These are phyloP conservation scores for Morus bassanus DNA, from an alignment of 2,797 vertebrate species.

Conservation along the genomic window DNA sequence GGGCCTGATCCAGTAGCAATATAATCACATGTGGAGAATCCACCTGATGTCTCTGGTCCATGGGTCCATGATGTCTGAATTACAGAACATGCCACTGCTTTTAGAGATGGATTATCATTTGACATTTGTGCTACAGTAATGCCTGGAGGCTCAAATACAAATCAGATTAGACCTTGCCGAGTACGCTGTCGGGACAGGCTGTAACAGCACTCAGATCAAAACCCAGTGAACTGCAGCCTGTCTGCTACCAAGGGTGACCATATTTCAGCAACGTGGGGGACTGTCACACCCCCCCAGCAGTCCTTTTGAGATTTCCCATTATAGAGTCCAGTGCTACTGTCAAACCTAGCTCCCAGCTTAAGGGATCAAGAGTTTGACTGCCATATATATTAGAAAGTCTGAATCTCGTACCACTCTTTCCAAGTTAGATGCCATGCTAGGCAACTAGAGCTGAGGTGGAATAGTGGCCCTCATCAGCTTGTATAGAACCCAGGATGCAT, in stretches of 20 bases:
- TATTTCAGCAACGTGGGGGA: background rate
- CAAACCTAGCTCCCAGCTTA: background rate
- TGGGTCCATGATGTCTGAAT: background rate
- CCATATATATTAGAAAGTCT: background rate
- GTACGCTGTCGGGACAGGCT: no score
- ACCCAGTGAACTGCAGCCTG: accelerated
- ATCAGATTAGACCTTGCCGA: background rate
- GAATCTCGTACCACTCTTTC: background rate
- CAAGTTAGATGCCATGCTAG: background rate
- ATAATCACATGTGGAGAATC: background rate
- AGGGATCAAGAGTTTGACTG: background rate
- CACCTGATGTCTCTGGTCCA: background rate
- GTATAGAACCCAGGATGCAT: background rate
- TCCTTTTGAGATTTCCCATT: background rate
- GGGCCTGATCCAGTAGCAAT: background rate
- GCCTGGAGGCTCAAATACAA: background rate
- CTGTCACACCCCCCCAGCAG: background rate
- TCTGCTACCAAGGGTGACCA: background rate
- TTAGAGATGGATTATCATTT: background rate
- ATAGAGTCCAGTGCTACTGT: background rate
- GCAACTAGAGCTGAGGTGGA: background rate
- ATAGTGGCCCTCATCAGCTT: background rate
- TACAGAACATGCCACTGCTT: background rate
- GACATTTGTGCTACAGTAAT: background rate
- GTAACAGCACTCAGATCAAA: background rate